These are phyloP conservation scores for Myiothlypis chrysogaster DNA, from an alignment of 2,797 vertebrate species.

Conservation along the genomic window DNA sequence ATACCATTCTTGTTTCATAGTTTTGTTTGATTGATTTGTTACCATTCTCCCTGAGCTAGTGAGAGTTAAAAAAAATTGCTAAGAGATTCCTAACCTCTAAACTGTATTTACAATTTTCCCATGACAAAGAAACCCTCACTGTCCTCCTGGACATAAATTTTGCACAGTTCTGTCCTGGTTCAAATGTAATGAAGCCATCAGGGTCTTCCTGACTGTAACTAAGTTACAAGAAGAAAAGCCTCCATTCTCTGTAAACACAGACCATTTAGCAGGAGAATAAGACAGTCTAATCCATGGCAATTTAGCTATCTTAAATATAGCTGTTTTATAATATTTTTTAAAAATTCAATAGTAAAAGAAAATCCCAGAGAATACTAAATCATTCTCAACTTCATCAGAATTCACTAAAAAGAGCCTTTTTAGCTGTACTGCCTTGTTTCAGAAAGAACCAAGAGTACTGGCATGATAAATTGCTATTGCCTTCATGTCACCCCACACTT, in stretches of 20 bases:
- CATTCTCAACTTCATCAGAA: neutral
- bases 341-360: neutral
- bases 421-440: neutral
- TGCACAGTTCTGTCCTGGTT: neutral
- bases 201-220: conserved; percentile 13
- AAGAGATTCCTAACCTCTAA: neutral
- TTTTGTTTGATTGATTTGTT: neutral
- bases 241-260: neutral
- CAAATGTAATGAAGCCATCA: neutral
- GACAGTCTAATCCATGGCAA: neutral
- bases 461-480: conserved; percentile 20
- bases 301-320: conserved; percentile 1
- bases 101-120: neutral
- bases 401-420: conserved; percentile 1
- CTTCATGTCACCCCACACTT: neutral
- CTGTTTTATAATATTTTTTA: neutral
- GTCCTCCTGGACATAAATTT: neutral
- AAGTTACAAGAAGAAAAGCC: neutral
- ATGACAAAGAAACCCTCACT: neutral
- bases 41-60: neutral
- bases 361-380: neutral
- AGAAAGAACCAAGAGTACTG: neutral
- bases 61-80: neutral
- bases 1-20: neutral
- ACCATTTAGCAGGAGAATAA: neutral